Evolutionary conservation across 2,113 vertebrate species (phyloP).

Genomic region (Mustelus asterias): DNA sequence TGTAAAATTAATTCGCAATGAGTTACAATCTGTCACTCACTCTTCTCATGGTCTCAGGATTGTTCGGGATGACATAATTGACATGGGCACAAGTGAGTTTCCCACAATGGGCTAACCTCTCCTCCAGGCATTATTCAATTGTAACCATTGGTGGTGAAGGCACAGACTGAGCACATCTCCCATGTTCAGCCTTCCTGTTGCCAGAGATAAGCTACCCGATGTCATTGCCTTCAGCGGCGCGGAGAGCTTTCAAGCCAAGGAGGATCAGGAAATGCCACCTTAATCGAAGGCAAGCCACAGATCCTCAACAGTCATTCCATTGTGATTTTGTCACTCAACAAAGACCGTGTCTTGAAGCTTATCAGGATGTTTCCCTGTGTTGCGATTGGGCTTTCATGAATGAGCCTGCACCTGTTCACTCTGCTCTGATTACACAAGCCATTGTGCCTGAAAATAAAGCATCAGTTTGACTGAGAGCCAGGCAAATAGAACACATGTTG

Average conservation of each 20-base stretch:
- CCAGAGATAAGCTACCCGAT: neutral
- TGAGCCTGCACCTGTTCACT: neutral
- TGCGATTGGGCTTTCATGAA: neutral
- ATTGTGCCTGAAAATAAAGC: neutral
- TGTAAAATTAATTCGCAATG: neutral
- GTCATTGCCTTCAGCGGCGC: neutral
- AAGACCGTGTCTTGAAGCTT: neutral
- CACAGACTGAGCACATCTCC: neutral
- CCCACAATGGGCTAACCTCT: neutral
- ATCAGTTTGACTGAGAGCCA: neutral
- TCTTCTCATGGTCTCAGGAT: neutral
- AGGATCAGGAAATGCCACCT: neutral
- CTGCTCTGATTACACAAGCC: neutral
- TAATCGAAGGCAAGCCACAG: neutral
- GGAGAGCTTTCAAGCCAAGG: neutral
- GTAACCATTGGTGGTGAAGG: neutral
- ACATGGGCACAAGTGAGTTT: neutral
- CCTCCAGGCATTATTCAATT: neutral
- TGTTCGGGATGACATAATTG: neutral
- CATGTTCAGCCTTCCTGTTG: neutral
- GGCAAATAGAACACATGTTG: neutral
- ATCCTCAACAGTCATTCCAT: neutral
- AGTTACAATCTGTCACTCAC: neutral
- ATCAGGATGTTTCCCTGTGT: neutral
- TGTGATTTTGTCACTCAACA: neutral